Conservation (phyloP, 2,113 vertebrate genomes). For the Chloebia gouldiae region DNA sequence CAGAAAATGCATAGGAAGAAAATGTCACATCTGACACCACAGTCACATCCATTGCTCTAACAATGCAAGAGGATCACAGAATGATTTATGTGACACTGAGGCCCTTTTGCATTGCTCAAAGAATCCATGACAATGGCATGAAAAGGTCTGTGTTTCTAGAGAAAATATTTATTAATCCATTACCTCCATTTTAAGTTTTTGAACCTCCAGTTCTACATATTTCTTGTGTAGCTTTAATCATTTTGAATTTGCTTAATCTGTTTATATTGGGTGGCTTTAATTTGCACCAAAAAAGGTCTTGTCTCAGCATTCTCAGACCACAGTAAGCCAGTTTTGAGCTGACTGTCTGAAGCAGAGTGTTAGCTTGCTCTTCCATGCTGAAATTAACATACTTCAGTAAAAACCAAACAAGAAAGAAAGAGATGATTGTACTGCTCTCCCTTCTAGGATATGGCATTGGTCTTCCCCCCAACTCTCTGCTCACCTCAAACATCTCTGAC, state of each 20-base stretch:
- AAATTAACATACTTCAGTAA: background rate
- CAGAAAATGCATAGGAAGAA: background rate
- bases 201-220: background rate
- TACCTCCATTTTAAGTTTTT: background rate
- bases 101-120: background rate
- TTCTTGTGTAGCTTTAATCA: background rate
- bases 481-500: conserved; percentile 96
- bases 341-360: background rate
- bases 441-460: conserved; percentile 93
- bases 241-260: background rate
- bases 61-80: background rate
- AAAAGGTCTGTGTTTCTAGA: background rate
- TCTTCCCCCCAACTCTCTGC: conserved; percentile 91
- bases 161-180: background rate
- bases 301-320: background rate
- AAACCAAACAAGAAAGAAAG: background rate
- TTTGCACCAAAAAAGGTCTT: background rate
- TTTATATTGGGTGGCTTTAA: background rate
- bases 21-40: background rate
- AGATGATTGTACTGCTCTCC: background rate
- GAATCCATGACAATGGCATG: background rate
- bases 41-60: background rate
- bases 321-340: background rate
- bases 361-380: background rate
- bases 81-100: background rate